phyloP scores from a whole-genome alignment of 2,797 vertebrate genomes.

The Peromyscus aztecus region DNA sequence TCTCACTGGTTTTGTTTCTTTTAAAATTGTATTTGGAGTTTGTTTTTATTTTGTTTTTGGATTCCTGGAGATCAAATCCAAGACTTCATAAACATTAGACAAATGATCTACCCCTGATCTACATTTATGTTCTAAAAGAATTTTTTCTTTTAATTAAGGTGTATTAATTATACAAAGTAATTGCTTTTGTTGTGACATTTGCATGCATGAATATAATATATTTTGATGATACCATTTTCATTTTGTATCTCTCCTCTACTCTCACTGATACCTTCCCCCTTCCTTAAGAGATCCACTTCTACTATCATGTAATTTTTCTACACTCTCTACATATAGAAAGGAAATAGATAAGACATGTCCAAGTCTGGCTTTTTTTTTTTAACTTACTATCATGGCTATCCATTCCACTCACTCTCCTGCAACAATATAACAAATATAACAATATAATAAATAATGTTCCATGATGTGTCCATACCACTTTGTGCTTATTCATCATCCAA shows the following conservation, averaged over 20 bases:
- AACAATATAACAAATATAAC: neutral
- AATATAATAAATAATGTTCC: neutral
- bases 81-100: neutral
- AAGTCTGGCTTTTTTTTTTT: neutral
- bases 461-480: neutral
- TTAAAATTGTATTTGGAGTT: neutral
- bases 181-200: neutral
- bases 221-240: too few species aligned
- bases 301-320: neutral
- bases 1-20: neutral
- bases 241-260: too few species aligned
- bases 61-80: neutral
- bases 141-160: neutral
- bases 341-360: neutral
- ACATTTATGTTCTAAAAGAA: neutral
- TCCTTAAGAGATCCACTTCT: neutral
- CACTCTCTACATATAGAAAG: neutral
- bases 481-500: neutral
- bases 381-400: neutral
- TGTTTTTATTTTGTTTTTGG: neutral
- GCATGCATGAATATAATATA: neutral
- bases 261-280: neutral
- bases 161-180: neutral
- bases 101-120: neutral
- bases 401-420: neutral